phyloP scores from a whole-genome alignment of 2,113 vertebrate species.

The Trichomycterus rosablanca region DNA sequence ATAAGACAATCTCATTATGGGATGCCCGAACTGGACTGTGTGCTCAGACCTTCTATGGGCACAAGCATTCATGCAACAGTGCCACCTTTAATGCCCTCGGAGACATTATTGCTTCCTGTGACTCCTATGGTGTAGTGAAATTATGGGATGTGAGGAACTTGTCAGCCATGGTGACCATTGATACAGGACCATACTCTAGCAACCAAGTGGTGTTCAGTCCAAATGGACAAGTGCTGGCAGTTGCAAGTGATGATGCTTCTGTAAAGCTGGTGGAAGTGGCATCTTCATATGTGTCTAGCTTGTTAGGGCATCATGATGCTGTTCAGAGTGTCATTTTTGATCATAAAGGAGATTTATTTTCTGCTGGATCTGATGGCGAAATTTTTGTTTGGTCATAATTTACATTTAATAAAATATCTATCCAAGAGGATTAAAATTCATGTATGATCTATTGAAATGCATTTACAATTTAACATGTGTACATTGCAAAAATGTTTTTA shows the following conservation, averaged over 20 bases:
- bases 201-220: conserved; percentile 74
- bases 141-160: conserved; percentile 76
- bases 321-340: conserved; percentile 59
- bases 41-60: conserved; percentile 70
- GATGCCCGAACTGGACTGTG: conserved; percentile 59
- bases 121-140: conserved; percentile 65
- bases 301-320: conserved; percentile 56
- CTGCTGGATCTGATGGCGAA: conserved; percentile 57
- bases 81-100: conserved; percentile 64
- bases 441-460: too few relatives aligned
- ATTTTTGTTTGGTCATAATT: conserved; percentile 61
- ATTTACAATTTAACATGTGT: too few relatives aligned
- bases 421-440: too few relatives aligned
- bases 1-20: conserved; percentile 57
- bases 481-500: too few relatives aligned
- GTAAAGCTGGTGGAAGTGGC: conserved; percentile 66
- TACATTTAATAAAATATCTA: too few relatives aligned
- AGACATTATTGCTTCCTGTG: conserved; percentile 72
- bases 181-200: conserved; percentile 65
- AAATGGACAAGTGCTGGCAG: conserved; percentile 67
- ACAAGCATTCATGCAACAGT: conserved; percentile 72
- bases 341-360: conserved; percentile 54
- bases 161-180: conserved; percentile 54
- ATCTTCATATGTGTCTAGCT: conserved; percentile 56
- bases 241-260: conserved; percentile 66